Conservation (phyloP, 2,113 vertebrate genomes). For the Rhynchomys soricoides region DNA sequence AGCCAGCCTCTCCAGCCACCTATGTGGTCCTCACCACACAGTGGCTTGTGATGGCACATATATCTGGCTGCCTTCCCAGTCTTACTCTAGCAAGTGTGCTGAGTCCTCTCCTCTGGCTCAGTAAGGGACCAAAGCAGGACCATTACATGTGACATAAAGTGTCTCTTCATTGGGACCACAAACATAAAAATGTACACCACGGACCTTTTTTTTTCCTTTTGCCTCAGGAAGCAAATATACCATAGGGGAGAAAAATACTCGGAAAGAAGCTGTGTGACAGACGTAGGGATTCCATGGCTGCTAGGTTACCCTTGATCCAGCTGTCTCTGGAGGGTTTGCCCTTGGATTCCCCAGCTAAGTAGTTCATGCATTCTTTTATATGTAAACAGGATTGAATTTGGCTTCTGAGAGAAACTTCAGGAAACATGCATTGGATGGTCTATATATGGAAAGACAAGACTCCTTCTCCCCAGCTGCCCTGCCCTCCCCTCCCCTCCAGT, state of each 20-base stretch:
- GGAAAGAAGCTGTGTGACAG: not conserved
- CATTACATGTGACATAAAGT: not conserved
- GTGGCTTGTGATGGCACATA: not conserved
- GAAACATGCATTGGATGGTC: not conserved
- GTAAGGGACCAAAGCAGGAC: not conserved
- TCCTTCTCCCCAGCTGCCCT: not conserved
- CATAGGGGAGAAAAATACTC: not conserved
- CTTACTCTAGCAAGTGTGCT: not conserved
- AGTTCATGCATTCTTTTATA: not conserved
- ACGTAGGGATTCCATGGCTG: not conserved
- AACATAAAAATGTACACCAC: not conserved
- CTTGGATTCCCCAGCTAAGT: not conserved
- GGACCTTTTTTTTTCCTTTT: not conserved
- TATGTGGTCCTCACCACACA: rapidly evolving
- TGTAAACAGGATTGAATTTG: not conserved
- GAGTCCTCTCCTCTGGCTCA: not conserved
- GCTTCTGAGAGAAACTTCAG: not conserved
- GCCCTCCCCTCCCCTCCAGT: not conserved
- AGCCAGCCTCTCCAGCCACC: not conserved
- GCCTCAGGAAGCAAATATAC: not conserved
- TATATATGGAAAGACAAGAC: not conserved
- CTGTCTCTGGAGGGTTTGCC: not conserved
- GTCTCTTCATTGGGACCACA: not conserved
- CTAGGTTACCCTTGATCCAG: not conserved
- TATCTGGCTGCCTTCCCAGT: not conserved